Conservation (phyloP, 1,140 invertebrate genomes). For the Agraylea sexmaculata region DNA sequence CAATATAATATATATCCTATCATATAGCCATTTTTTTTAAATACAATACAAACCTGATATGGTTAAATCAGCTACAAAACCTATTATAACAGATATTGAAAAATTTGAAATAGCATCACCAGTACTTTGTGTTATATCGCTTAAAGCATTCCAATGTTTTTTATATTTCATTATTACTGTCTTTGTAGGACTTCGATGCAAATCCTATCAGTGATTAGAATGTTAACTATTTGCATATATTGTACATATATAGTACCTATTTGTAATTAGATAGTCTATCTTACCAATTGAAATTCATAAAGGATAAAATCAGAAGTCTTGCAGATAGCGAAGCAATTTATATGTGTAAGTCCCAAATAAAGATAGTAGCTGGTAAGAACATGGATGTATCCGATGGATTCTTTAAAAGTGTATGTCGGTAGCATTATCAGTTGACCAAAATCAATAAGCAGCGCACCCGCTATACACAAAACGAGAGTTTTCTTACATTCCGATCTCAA, state of each 20-base stretch:
- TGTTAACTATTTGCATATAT: too few relatives aligned
- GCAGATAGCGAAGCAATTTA: constrained; percentile 13
- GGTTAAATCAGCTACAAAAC: constrained; percentile 9
- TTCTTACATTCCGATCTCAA: constrained; percentile 7
- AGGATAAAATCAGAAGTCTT: constrained; percentile 12
- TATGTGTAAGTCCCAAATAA: constrained; percentile 6
- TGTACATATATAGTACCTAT: too few relatives aligned
- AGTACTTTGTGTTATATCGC: constrained; percentile 9
- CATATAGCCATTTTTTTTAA: too few relatives aligned
- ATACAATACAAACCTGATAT: constrained; percentile 12
- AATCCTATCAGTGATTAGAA: too few relatives aligned
- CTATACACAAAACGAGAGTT: constrained; percentile 7
- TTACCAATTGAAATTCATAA: constrained; percentile 12
- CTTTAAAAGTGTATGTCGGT: constrained; percentile 13
- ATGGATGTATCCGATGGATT: constrained; percentile 13
- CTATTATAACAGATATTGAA: constrained; percentile 7
- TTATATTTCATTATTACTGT: constrained; percentile 10
- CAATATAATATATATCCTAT: too few relatives aligned
- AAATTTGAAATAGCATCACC: constrained; percentile 13
- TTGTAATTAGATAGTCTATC: not conserved
- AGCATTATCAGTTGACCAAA: constrained; percentile 14
- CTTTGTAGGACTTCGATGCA: too few relatives aligned
- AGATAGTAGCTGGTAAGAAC: constrained; percentile 3
- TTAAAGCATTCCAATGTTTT: constrained; percentile 13
- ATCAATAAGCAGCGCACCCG: constrained; percentile 1